phyloP scores from a whole-genome alignment of 2,113 vertebrate species.

The Myanophis thanlyinensis region DNA sequence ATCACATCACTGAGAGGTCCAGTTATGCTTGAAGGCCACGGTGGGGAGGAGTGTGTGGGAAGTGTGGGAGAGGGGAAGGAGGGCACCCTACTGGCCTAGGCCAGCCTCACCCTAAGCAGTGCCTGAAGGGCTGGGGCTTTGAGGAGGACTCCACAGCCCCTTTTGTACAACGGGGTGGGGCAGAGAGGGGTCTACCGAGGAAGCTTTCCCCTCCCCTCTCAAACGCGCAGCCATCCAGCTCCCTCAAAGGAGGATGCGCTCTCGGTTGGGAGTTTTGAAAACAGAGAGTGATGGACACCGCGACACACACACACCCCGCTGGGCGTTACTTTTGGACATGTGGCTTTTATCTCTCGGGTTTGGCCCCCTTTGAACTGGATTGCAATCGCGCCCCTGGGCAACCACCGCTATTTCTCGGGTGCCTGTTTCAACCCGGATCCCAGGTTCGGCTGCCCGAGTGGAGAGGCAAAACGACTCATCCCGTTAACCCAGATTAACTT shows the following conservation, averaged over 20 bases:
- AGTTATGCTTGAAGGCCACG: background rate
- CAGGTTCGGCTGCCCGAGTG: background rate
- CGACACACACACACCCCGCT: background rate
- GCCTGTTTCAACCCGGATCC: background rate
- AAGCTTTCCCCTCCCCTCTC: background rate
- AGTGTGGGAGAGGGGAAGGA: background rate
- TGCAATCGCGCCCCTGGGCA: background rate
- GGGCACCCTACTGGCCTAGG: background rate
- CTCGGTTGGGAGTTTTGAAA: background rate
- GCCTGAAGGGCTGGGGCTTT: background rate
- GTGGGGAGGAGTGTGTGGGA: background rate
- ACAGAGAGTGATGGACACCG: background rate
- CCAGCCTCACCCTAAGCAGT: background rate
- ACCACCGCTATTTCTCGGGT: background rate
- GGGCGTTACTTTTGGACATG: background rate
- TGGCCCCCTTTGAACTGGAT: background rate
- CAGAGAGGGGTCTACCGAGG: background rate
- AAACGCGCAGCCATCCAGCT: background rate
- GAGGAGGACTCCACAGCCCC: slow-evolving; percentile 68
- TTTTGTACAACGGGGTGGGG: slow-evolving; percentile 74
- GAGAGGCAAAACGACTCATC: background rate
- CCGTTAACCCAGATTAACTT: background rate
- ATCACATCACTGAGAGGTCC: background rate
- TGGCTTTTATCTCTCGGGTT: background rate
- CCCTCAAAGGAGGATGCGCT: background rate